phyloP scores from a whole-genome alignment of 2,888 invertebrate species.

The Drosophila falleni region DNA sequence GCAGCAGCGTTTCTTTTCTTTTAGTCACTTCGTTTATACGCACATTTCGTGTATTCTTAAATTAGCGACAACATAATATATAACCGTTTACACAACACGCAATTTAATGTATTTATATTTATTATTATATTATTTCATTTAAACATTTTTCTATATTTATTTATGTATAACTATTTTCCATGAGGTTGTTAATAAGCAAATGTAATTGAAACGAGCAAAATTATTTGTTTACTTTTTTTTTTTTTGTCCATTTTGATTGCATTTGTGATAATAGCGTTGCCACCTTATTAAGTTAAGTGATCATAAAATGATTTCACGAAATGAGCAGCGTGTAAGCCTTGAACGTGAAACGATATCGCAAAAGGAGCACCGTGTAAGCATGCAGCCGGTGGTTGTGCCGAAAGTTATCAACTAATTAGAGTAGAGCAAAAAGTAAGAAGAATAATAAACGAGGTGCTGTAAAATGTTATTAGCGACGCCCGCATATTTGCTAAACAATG shows the following conservation, averaged over 20 bases:
- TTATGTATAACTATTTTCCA: background rate
- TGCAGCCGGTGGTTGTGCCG: constrained; percentile 78
- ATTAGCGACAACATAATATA: background rate
- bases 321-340: too few relatives aligned
- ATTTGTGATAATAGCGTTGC: too few relatives aligned
- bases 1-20: constrained; percentile 12
- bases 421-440: constrained; percentile 14
- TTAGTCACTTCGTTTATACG: background rate
- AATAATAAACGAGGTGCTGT: constrained; percentile 54
- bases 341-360: too few relatives aligned
- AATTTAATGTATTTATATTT: too few relatives aligned
- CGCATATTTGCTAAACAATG: constrained; percentile 66
- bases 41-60: background rate
- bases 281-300: too few relatives aligned
- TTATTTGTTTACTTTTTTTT: background rate
- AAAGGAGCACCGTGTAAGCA: background rate
- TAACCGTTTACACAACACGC: background rate
- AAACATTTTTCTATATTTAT: too few relatives aligned
- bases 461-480: constrained; percentile 47
- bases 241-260: background rate
- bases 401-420: constrained; percentile 60
- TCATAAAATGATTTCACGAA: background rate
- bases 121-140: too few relatives aligned
- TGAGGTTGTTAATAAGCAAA: background rate
- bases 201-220: background rate